Percentiles rank a stretch among this genome's conserved stretches.
phyloP scores from a whole-genome alignment of 2,113 vertebrate genomes.

The Lepus timidus region DNA sequence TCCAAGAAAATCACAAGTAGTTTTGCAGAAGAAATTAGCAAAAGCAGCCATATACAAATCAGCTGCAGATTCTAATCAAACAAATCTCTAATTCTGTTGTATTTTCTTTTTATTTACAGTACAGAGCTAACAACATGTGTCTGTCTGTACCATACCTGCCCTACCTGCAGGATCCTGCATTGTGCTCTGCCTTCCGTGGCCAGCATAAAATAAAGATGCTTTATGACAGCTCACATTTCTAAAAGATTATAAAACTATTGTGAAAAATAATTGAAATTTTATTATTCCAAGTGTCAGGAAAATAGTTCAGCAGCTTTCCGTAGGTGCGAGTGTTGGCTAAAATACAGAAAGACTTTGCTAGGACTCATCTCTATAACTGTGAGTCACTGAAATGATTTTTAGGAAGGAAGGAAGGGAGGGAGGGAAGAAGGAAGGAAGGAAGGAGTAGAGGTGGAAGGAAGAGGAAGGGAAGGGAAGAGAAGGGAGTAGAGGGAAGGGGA shows the following conservation, averaged over 20 bases:
- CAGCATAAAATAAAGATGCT: background rate
- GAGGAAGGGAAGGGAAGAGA: no score
- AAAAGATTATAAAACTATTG: background rate
- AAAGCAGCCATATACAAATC: constrained; percentile 18
- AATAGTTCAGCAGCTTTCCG: background rate
- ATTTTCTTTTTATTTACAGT: constrained; percentile 60
- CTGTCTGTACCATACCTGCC: constrained; percentile 22
- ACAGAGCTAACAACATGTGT: background rate
- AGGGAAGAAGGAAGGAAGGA: no score
- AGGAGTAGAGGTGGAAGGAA: no score
- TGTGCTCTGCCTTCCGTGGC: background rate
- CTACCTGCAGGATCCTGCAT: background rate
- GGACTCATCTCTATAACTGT: background rate
- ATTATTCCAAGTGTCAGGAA: constrained; percentile 53
- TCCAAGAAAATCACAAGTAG: constrained; percentile 42
- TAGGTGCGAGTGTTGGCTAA: background rate
- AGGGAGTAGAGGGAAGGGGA: no score
- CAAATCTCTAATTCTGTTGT: background rate
- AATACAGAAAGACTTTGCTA: background rate
- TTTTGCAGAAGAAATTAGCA: constrained; percentile 43
- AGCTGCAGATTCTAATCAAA: constrained; percentile 23
- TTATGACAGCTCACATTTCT: background rate
- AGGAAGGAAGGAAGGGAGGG: no score
- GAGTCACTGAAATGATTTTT: background rate
- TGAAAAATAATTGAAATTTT: constrained; percentile 36